Conservation (phyloP, 2,888 invertebrate genomes). For the Rhopalosiphum nymphaeae region DNA sequence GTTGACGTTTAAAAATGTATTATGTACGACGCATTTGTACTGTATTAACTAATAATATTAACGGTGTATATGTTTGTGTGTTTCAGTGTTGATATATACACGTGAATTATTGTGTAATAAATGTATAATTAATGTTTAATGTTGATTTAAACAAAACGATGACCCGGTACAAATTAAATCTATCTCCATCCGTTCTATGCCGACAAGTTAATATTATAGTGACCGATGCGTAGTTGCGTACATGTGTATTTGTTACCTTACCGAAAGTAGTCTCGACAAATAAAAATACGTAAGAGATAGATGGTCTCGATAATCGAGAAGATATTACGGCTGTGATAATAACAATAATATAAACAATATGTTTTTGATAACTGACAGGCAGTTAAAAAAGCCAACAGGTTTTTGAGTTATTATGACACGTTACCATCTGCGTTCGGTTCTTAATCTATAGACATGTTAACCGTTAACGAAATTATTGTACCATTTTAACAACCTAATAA, state of each 20-base stretch:
- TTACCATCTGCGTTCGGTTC: neutral
- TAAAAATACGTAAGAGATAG: neutral
- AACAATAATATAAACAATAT: neutral
- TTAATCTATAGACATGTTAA: neutral
- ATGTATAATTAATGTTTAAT: conserved; percentile 8
- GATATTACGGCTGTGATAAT: neutral
- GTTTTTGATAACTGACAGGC: neutral
- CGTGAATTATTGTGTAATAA: neutral
- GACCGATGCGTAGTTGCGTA: neutral
- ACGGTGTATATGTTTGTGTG: neutral
- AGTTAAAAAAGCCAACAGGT: neutral
- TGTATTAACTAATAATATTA: neutral
- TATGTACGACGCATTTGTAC: neutral
- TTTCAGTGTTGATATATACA: neutral
- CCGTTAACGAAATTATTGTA: neutral
- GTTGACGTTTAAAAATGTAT: neutral
- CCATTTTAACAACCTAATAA: neutral
- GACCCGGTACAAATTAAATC: neutral
- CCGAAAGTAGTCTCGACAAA: neutral
- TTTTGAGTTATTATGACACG: neutral
- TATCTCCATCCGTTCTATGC: neutral
- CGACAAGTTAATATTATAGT: neutral
- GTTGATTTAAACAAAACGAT: conserved; percentile 45
- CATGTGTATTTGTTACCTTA: neutral
- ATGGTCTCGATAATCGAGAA: neutral